A percentile compares a stretch with the other conserved stretches of the same genome.
These are phyloP conservation scores for Drosophila kanapiae DNA, from an alignment of 1,140 invertebrate genomes.

Conservation along the genomic window DNA sequence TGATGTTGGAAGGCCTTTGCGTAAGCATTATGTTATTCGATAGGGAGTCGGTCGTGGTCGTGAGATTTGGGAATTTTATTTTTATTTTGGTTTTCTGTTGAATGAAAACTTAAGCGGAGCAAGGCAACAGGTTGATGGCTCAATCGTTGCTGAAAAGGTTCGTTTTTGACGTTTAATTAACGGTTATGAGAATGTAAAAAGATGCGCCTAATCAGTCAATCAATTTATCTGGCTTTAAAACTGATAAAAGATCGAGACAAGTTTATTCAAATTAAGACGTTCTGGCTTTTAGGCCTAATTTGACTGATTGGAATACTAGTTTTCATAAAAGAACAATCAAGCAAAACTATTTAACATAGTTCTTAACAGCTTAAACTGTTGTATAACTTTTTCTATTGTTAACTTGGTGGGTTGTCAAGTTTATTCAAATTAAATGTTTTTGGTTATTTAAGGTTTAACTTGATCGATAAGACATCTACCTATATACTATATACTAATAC, in stretches of 20 bases:
- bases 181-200: constrained; percentile 15
- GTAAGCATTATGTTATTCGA: constrained; percentile 61
- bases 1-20: constrained; percentile 58
- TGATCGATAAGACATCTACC: background rate
- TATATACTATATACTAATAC: no score
- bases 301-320: constrained; percentile 1
- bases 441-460: background rate
- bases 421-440: constrained; percentile 2
- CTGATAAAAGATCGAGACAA: background rate
- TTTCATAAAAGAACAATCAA: background rate
- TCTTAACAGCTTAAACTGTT: background rate
- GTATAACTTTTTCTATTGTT: background rate
- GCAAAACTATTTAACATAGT: background rate
- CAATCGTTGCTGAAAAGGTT: constrained; percentile 25
- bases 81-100: constrained; percentile 21
- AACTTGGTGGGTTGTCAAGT: background rate
- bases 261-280: constrained; percentile 3
- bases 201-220: constrained; percentile 6
- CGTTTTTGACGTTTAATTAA: background rate
- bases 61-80: constrained; percentile 38
- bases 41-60: constrained; percentile 20
- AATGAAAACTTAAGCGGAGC: constrained; percentile 38
- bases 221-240: constrained; percentile 4
- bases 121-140: constrained; percentile 53
- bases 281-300: constrained; percentile 9